phyloP scores from a whole-genome alignment of 2,797 vertebrate species.

The Diceros bicornis region DNA sequence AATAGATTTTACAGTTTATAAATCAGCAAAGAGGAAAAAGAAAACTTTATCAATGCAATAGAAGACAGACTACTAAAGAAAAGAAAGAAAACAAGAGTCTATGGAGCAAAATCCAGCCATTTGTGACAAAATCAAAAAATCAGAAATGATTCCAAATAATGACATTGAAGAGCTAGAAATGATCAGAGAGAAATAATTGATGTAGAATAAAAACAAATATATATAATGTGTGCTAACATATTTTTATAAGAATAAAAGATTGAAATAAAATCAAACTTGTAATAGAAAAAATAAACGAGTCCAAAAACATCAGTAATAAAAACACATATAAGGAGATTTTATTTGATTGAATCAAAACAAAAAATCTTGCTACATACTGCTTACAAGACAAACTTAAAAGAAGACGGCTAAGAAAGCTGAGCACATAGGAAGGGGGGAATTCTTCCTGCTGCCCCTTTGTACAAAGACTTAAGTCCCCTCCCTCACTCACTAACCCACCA shows the following conservation, averaged over 20 bases:
- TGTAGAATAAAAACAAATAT: not conserved
- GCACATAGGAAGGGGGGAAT: not conserved
- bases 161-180: not conserved
- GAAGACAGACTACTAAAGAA: too few relatives aligned
- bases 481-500: too few relatives aligned
- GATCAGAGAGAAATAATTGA: not conserved
- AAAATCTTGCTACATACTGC: not conserved
- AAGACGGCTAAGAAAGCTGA: not conserved
- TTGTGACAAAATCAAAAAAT: too few relatives aligned
- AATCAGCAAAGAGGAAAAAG: too few relatives aligned
- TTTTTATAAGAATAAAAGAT: not conserved
- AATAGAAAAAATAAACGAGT: not conserved
- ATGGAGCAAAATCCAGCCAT: too few relatives aligned
- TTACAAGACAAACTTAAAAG: not conserved
- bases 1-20: too few relatives aligned
- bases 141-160: not conserved
- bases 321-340: not conserved
- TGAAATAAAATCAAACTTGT: not conserved
- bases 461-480: not conserved
- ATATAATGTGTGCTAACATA: not conserved
- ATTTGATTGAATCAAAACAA: not conserved
- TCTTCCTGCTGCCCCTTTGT: not conserved
- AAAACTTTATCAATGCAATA: too few relatives aligned
- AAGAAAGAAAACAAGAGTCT: too few relatives aligned
- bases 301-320: not conserved